phyloP scores from a whole-genome alignment of 2,888 invertebrate species.

The Tillus elongatus region DNA sequence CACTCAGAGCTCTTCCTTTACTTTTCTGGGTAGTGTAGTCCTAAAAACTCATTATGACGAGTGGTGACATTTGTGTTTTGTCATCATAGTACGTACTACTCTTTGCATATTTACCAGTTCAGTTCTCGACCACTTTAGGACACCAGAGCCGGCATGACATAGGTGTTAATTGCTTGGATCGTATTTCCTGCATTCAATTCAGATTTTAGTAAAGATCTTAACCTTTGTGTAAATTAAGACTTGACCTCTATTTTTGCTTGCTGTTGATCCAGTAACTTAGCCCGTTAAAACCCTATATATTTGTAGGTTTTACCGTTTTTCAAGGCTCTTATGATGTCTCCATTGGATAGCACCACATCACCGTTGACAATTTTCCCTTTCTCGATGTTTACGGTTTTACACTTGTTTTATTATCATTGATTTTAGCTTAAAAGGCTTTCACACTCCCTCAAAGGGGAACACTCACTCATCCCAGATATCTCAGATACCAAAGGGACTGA shows the following conservation, averaged over 20 bases:
- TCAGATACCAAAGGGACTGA: no score
- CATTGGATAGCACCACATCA: background rate
- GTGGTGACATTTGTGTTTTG: background rate
- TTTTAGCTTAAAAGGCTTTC: no score
- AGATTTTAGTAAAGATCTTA: background rate
- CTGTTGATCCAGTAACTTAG: background rate
- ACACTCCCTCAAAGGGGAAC: no score
- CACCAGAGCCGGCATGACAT: background rate
- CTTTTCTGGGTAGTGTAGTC: constrained; percentile 1
- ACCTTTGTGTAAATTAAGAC: background rate
- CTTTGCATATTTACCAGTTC: background rate
- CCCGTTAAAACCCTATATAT: constrained; percentile 3
- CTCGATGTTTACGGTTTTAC: constrained; percentile 1
- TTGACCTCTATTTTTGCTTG: no score
- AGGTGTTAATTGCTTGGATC: constrained; percentile 1
- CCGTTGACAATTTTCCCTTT: background rate
- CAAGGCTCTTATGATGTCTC: background rate
- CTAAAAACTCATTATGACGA: background rate
- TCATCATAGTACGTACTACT: background rate
- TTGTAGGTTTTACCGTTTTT: constrained; percentile 1
- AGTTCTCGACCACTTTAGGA: background rate
- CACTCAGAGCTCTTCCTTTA: background rate
- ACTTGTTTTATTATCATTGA: no score
- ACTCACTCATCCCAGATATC: no score
- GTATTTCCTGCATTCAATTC: background rate